A percentile compares a stretch with the other conserved stretches of the same genome.
Evolutionary conservation across 2,888 invertebrate species (phyloP).

Genomic region (Lasioglossum marginatum): DNA sequence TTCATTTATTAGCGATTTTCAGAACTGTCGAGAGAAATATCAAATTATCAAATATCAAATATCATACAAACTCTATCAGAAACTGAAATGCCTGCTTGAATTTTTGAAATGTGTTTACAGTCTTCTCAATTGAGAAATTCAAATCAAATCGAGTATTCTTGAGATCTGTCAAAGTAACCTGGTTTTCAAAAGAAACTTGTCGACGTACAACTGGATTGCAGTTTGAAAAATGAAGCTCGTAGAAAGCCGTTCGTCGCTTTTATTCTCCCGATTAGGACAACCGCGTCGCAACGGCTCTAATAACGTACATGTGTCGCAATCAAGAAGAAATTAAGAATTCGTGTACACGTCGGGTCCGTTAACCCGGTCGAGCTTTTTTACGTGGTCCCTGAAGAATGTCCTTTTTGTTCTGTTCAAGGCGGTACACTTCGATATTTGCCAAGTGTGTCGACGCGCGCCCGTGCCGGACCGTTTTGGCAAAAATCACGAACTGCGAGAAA

Average conservation of each 20-base stretch:
- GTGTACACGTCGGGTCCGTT: conserved; percentile 9
- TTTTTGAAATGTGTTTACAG: neutral
- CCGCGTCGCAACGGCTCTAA: conserved; percentile 6
- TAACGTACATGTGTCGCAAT: neutral
- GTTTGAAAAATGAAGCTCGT: neutral
- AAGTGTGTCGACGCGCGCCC: conserved; percentile 4
- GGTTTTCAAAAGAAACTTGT: neutral
- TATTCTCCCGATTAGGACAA: neutral
- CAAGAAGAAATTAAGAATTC: conserved; percentile 36
- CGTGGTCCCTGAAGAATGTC: conserved; percentile 12
- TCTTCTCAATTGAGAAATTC: too few relatives aligned
- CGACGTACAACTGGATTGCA: neutral
- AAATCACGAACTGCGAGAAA: conserved; percentile 63
- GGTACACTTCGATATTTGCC: conserved; percentile 30
- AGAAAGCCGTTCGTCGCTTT: neutral
- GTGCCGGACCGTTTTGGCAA: conserved; percentile 64
- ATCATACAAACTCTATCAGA: too few relatives aligned
- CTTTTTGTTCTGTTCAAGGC: conserved; percentile 25
- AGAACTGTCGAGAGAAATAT: too few relatives aligned
- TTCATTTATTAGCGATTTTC: too few relatives aligned
- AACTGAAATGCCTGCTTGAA: too few relatives aligned
- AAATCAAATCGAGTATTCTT: too few relatives aligned
- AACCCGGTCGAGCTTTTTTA: conserved; percentile 26
- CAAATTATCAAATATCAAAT: too few relatives aligned
- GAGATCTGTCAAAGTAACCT: neutral